Conservation (phyloP, 1,140 invertebrate species). For the Drosophila aff. region DNA sequence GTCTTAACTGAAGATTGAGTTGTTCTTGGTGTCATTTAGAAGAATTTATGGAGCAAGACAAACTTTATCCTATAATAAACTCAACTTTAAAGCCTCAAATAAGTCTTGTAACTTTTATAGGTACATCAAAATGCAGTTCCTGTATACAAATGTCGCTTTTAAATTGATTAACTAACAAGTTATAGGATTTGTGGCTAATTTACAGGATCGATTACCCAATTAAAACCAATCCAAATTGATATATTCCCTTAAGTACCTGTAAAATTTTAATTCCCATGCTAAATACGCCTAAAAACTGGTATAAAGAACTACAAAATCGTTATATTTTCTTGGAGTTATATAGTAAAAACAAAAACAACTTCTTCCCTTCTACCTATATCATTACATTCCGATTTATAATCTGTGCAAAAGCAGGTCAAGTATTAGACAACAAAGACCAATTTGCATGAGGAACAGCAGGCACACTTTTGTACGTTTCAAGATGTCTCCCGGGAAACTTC, state of each 20-base stretch:
- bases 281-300: neutral
- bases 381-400: neutral
- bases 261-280: neutral
- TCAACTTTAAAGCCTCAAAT: neutral
- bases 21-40: neutral
- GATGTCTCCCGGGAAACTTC: slow-evolving; percentile 5
- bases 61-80: neutral
- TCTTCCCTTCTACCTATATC: neutral
- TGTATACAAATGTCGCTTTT: neutral
- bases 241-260: neutral
- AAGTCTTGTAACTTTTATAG: neutral
- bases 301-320: no score
- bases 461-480: neutral
- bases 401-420: neutral
- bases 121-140: neutral
- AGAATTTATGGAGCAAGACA: neutral
- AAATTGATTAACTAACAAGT: neutral
- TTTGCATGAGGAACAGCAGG: neutral
- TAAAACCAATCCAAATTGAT: neutral
- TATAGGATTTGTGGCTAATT: neutral
- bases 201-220: no score
- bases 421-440: neutral
- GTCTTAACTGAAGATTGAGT: neutral
- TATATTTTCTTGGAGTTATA: no score
- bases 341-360: no score